phyloP scores from a whole-genome alignment of 2,888 invertebrate genomes.

The Eupeodes latifasciatus region DNA sequence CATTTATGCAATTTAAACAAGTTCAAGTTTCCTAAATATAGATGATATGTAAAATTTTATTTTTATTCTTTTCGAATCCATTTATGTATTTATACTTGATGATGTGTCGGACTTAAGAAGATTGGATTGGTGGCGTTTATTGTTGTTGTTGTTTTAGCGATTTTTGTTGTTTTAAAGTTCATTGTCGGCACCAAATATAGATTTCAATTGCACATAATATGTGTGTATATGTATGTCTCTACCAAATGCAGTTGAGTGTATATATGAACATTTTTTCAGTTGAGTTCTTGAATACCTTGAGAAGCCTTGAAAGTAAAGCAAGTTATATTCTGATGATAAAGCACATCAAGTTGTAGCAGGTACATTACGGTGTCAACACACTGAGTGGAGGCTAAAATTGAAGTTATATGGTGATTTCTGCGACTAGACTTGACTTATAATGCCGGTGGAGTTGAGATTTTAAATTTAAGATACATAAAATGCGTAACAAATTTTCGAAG shows the following conservation, averaged over 20 bases:
- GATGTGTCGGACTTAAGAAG: constrained; percentile 18
- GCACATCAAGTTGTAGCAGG: not conserved
- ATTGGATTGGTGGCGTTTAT: not conserved
- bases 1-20: constrained; percentile 17
- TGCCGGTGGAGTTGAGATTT: constrained; percentile 8
- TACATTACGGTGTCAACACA: constrained; percentile 56
- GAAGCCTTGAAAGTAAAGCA: constrained; percentile 65
- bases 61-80: constrained; percentile 7
- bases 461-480: constrained; percentile 30
- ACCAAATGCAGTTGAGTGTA: constrained; percentile 14
- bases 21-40: constrained; percentile 70
- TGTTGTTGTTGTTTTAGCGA: constrained; percentile 25
- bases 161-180: constrained; percentile 56
- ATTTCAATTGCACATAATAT: not conserved
- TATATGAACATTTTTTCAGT: constrained; percentile 19
- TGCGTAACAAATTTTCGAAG: constrained; percentile 32
- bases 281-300: constrained; percentile 73
- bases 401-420: not conserved
- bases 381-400: constrained; percentile 60
- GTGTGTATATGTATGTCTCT: not conserved
- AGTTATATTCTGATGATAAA: constrained; percentile 21
- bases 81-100: not conserved
- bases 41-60: constrained; percentile 19
- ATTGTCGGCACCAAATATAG: constrained; percentile 63
- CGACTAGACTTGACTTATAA: constrained; percentile 27